A percentile compares a stretch with the other conserved stretches of the same genome.
These are phyloP conservation scores for Alviniconcha marisindica DNA, from an alignment of 1,140 invertebrate genomes.

Conservation along the genomic window DNA sequence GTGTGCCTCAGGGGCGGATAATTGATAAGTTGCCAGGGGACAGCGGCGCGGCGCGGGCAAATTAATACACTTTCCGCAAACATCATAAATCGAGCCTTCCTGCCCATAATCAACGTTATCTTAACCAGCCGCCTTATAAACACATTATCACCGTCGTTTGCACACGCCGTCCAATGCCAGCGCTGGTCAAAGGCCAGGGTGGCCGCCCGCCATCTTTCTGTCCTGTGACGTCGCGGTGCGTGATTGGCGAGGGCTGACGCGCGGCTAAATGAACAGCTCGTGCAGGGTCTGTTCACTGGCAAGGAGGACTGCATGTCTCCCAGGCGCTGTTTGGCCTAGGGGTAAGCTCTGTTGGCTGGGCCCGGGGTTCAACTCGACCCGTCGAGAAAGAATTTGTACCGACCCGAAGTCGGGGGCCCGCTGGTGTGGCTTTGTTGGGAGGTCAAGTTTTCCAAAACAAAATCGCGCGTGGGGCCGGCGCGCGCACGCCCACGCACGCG, in stretches of 20 bases:
- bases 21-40: constrained; percentile 30
- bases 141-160: constrained; percentile 32
- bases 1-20: constrained; percentile 7
- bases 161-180: constrained; percentile 9
- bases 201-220: not conserved
- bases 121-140: constrained; percentile 39
- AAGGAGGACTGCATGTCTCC: not conserved
- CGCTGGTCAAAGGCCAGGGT: constrained; percentile 26
- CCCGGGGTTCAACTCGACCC: no score
- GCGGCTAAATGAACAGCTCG: constrained; percentile 30
- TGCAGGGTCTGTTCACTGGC: constrained; percentile 20
- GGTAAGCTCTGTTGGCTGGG: no score
- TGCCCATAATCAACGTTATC: constrained; percentile 31
- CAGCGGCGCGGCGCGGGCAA: not conserved
- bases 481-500: no score
- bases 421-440: no score
- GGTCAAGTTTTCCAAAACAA: no score
- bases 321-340: not conserved
- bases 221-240: constrained; percentile 29
- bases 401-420: no score
- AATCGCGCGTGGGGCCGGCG: no score
- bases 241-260: constrained; percentile 28
- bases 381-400: no score
- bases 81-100: constrained; percentile 36
- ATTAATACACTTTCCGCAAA: constrained; percentile 43